Conservation (phyloP, 2,113 vertebrate species). For the Sinocyclocheilus maitianheensis region DNA sequence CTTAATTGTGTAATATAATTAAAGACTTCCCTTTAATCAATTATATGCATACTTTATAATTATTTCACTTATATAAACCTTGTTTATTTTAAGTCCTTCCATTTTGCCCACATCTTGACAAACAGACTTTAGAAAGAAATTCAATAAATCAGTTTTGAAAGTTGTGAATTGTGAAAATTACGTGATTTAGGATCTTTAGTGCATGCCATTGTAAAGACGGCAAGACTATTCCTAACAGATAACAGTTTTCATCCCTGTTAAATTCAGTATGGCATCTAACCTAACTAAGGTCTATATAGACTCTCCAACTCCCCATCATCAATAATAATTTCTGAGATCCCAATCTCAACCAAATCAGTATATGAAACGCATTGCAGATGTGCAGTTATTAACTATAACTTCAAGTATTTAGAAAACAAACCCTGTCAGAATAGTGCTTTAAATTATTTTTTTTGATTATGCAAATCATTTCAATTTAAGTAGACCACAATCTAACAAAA, state of each 20-base stretch:
- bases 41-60: background rate
- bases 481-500: background rate
- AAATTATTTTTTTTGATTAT: background rate
- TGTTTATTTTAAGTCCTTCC: background rate
- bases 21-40: background rate
- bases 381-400: background rate
- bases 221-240: background rate
- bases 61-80: background rate
- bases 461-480: background rate
- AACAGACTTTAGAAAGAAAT: background rate
- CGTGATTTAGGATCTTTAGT: background rate
- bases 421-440: background rate
- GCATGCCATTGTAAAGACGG: background rate
- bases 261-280: background rate
- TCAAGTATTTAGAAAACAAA: background rate
- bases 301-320: background rate
- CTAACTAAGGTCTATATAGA: background rate
- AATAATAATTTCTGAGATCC: background rate
- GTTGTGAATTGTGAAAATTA: background rate
- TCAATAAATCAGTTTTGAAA: no score
- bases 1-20: background rate
- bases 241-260: background rate
- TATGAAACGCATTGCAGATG: background rate
- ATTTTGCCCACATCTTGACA: background rate
- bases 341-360: background rate